A percentile compares a stretch with the other conserved stretches of the same genome.
Evolutionary conservation across 2,113 vertebrate species (phyloP).

Genomic region (Falco punctatus): DNA sequence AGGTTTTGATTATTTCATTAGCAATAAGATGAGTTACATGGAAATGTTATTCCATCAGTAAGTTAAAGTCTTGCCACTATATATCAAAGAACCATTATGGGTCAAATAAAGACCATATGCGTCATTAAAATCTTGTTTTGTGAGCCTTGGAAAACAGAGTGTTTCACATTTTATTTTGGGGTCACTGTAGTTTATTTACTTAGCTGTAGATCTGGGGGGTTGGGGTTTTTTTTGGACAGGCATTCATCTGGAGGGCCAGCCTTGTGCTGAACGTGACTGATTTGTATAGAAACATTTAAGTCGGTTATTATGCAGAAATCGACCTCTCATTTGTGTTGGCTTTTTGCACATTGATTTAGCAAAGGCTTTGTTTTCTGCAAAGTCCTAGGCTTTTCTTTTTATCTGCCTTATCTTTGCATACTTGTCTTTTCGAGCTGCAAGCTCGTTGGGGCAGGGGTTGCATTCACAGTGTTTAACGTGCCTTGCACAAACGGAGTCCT

Average conservation of each 20-base stretch:
- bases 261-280: background rate
- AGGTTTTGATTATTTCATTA: background rate
- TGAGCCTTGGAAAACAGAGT: background rate
- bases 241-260: background rate
- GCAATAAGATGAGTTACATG: background rate
- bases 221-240: background rate
- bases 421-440: background rate
- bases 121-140: conserved; percentile 5
- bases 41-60: background rate
- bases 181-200: conserved; percentile 47
- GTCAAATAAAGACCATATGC: conserved; percentile 40
- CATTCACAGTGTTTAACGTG: conserved; percentile 46
- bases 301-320: background rate
- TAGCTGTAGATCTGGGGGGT: background rate
- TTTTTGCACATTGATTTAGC: background rate
- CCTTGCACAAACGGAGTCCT: conserved; percentile 19
- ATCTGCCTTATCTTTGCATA: conserved; percentile 36
- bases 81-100: conserved; percentile 7
- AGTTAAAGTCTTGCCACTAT: background rate
- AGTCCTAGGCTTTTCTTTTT: background rate
- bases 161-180: conserved; percentile 34
- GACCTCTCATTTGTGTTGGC: background rate
- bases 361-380: background rate
- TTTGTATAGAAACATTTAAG: conserved; percentile 7
- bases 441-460: conserved; percentile 39